Base-by-base conservation (phyloP, 2,888 invertebrate genomes). In the Linyphia triangularis region DNA sequence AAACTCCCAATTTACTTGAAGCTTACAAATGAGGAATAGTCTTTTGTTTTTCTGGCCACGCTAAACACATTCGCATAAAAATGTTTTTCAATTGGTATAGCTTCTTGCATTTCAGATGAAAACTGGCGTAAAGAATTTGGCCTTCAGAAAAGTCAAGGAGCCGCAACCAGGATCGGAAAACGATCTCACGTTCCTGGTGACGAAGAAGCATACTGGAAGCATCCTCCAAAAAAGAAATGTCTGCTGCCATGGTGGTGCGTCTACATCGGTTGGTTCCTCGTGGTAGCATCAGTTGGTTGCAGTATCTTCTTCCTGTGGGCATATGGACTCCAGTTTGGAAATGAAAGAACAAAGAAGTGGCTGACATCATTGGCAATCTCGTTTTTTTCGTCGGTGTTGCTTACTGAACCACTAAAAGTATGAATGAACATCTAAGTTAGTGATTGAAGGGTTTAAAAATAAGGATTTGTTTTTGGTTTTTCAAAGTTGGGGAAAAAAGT, bases 331-430 rank as follows among this genome's bases (percentile, higher is more conserved):
- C 91, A 91, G 90, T 94, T 94, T 91, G 93, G 93, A 24, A 93
- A 94, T 84, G 91, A 91, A 2, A 93, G 93, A 86, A 92, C 92
- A 63, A 92, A 92, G 78, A 93, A 93, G 90, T 94, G 94, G 94
- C 92, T 94, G 22, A 92, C 93, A 0, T 93, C 94, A 2, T 92
- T 94, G 91, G 77, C 93, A 51, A 91, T 93, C 2, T 93, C 93
- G 2, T 93, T 94, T 91, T 92, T 93, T 82, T 92, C 92, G 9
- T 93, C 93, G 0, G 91, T 94, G 6, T 92, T 94, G 89, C 90
- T 94, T 16, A 93, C 93, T 6, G 93, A 94, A 89, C 94, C 94
- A 1, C 91, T 94, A 43, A 93, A 94, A 92, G 93, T 93, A 89
- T 81, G 79, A 10, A 0, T 26, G n/a, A 10, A n/a, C 10, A 59